A percentile compares a stretch with the other conserved stretches of the same genome.
Evolutionary conservation across 2,113 vertebrate species (phyloP).

Genomic region (Fregata magnificens): DNA sequence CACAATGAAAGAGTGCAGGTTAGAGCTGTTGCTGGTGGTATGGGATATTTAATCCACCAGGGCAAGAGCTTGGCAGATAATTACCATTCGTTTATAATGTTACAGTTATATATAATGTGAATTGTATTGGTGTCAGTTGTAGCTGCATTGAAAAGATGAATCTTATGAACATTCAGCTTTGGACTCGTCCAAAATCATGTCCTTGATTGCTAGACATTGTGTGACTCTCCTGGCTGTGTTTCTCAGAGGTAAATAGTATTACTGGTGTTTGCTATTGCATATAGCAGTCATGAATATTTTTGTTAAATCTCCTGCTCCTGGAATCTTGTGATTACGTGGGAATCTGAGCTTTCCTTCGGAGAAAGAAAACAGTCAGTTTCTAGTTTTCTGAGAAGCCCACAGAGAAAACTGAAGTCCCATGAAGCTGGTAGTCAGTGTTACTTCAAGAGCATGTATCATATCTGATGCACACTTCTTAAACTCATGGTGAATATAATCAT

Average conservation of each 20-base stretch:
- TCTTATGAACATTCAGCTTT: rapidly evolving
- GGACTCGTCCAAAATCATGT: not conserved
- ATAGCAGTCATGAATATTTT: not conserved
- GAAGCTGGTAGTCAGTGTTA: not conserved
- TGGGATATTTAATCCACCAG: not conserved
- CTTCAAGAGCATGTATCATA: not conserved
- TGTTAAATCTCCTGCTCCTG: not conserved
- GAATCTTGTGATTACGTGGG: not conserved
- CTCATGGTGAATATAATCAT: not conserved
- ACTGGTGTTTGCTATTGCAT: not conserved
- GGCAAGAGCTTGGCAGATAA: not conserved
- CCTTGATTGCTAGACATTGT: not conserved
- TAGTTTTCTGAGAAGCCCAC: not conserved
- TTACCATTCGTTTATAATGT: not conserved
- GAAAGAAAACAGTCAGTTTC: not conserved
- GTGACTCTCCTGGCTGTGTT: not conserved
- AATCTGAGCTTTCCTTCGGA: not conserved
- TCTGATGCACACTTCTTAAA: not conserved
- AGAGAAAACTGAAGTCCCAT: not conserved
- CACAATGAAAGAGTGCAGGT: not conserved
- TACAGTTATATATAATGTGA: not conserved
- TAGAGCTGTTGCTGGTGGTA: not conserved
- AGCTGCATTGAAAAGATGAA: not conserved
- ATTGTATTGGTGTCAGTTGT: not conserved
- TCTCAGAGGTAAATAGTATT: not conserved